Evolutionary conservation across 2,888 invertebrate genomes (phyloP).

Genomic region (Phanerotoma sp.): DNA sequence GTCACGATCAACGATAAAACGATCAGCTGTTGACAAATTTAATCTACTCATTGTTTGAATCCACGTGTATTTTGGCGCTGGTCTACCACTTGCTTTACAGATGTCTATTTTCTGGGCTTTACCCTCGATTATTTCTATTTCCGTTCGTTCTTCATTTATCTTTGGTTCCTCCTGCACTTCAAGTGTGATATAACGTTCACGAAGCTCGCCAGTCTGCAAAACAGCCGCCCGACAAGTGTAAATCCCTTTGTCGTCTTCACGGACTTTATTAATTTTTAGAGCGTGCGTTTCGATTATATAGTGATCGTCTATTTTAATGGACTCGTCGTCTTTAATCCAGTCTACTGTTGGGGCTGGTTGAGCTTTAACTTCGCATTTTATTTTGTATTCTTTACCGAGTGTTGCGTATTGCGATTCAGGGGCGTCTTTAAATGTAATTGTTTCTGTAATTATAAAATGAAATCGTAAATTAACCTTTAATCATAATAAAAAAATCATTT

Average conservation of each 20-base stretch:
- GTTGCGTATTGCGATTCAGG: slow-evolving; percentile 81
- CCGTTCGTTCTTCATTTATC: slow-evolving; percentile 65
- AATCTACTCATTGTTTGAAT: slow-evolving; percentile 72
- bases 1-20: slow-evolving; percentile 69
- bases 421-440: slow-evolving; percentile 84
- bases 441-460: slow-evolving; percentile 62
- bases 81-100: slow-evolving; percentile 82
- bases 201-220: slow-evolving; percentile 75
- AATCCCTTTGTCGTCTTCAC: slow-evolving; percentile 80
- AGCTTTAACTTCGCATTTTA: slow-evolving; percentile 83
- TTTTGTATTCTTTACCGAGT: slow-evolving; percentile 72
- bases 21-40: slow-evolving; percentile 70
- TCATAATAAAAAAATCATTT: no score
- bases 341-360: slow-evolving; percentile 83
- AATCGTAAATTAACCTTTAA: not conserved
- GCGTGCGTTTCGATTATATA: slow-evolving; percentile 77
- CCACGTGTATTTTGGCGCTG: slow-evolving; percentile 82
- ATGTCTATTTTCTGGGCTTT: slow-evolving; percentile 69
- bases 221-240: slow-evolving; percentile 89
- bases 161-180: slow-evolving; percentile 77
- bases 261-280: slow-evolving; percentile 73
- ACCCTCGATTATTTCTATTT: slow-evolving; percentile 76
- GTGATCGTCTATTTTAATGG: slow-evolving; percentile 69
- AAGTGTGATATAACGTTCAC: slow-evolving; percentile 76
- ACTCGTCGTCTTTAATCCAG: slow-evolving; percentile 79